Evolutionary conservation across 2,797 vertebrate genomes (phyloP).

Genomic region (Tragopan temminckii): DNA sequence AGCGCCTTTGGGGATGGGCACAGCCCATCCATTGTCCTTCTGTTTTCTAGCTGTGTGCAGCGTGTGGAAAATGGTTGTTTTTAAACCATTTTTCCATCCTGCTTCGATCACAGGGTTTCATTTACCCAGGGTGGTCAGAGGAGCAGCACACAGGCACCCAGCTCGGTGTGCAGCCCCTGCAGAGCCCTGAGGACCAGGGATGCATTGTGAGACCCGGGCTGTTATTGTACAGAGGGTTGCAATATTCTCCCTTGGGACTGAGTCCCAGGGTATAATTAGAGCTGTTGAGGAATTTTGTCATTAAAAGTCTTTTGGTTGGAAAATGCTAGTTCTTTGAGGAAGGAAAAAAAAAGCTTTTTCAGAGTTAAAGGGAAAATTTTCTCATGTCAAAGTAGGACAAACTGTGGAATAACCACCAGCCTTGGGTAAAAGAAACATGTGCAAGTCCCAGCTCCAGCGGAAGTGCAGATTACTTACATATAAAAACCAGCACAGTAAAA

Average conservation of each 20-base stretch:
- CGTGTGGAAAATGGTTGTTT: not conserved
- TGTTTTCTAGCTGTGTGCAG: not conserved
- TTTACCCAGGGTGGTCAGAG: not conserved
- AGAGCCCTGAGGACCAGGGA: not conserved
- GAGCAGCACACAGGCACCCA: accelerated
- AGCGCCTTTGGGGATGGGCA: not conserved
- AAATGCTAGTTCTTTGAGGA: constrained; percentile 22
- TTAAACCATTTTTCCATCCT: not conserved
- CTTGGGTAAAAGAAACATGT: not conserved
- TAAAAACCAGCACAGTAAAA: not conserved
- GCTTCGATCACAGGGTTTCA: not conserved
- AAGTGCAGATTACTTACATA: not conserved
- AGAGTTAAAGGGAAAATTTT: not conserved
- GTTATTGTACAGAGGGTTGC: not conserved
- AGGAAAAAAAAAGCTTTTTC: not conserved
- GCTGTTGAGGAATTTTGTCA: constrained; percentile 43
- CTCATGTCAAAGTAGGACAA: not conserved
- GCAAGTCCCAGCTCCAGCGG: not conserved
- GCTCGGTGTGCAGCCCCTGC: not conserved
- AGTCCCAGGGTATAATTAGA: constrained; percentile 12
- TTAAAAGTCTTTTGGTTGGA: constrained; percentile 36
- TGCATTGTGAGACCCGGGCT: not conserved
- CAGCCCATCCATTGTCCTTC: not conserved
- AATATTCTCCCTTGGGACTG: not conserved
- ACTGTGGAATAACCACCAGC: not conserved